Evolutionary conservation across 2,888 invertebrate species (phyloP).

Genomic region (Meta bourneti): DNA sequence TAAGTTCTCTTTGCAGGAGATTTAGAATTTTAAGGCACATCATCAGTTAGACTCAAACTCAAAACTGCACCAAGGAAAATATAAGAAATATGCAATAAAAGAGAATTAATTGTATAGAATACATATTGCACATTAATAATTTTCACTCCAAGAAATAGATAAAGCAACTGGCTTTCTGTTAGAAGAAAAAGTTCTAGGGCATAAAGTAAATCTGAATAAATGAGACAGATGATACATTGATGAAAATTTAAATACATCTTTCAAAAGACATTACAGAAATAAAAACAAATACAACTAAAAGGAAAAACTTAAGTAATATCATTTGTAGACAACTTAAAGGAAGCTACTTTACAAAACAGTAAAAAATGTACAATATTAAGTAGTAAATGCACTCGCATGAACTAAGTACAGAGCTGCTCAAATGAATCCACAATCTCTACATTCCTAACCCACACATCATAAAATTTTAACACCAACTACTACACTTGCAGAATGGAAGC

Average conservation of each 20-base stretch:
- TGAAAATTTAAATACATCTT: constrained; percentile 50
- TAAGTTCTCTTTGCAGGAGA: no score
- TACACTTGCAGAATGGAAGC: background rate
- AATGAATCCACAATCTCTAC: constrained; percentile 41
- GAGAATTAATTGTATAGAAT: constrained; percentile 7
- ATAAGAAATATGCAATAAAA: background rate
- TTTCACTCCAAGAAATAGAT: constrained; percentile 8
- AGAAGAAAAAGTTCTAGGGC: constrained; percentile 5
- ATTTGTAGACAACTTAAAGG: constrained; percentile 48
- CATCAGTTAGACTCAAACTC: background rate
- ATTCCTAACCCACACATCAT: constrained; percentile 58
- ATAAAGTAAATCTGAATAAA: constrained; percentile 47
- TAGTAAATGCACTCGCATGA: constrained; percentile 73
- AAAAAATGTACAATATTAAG: constrained; percentile 76
- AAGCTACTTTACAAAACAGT: constrained; percentile 73
- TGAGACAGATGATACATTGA: constrained; percentile 42
- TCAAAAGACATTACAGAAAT: constrained; percentile 19
- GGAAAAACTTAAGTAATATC: constrained; percentile 65
- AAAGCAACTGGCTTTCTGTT: constrained; percentile 15
- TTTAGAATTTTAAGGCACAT: background rate
- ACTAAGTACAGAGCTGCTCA: constrained; percentile 71
- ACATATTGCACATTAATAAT: constrained; percentile 37
- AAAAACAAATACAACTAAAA: constrained; percentile 61
- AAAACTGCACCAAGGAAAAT: background rate
- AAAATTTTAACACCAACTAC: background rate